A percentile compares a stretch with the other conserved stretches of the same genome.
These are phyloP conservation scores for Babylonia areolata DNA, from an alignment of 1,140 invertebrate species.

Conservation along the genomic window DNA sequence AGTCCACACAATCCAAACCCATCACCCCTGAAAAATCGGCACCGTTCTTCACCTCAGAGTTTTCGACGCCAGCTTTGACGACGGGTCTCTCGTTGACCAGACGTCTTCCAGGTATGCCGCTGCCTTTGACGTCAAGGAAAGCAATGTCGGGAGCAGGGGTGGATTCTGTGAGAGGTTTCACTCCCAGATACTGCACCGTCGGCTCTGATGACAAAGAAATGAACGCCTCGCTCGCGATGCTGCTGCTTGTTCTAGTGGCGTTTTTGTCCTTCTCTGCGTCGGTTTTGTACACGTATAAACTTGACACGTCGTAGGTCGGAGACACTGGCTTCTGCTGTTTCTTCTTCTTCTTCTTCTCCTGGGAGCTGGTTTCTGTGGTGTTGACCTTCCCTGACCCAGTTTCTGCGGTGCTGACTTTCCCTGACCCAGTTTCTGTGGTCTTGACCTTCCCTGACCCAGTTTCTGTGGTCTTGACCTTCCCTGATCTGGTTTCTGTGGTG, in stretches of 20 bases:
- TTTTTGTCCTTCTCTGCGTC: background rate
- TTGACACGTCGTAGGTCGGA: background rate
- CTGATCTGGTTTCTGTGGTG: background rate
- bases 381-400: no score
- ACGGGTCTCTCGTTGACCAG: background rate
- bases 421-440: no score
- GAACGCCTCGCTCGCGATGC: background rate
- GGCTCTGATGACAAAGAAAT: background rate
- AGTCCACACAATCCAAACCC: background rate
- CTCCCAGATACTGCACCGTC: background rate
- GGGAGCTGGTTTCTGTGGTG: no score
- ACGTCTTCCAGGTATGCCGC: background rate
- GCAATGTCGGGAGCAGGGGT: background rate
- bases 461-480: no score
- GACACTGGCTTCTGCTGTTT: background rate
- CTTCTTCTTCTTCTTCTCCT: background rate
- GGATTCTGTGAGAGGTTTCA: background rate
- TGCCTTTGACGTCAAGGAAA: background rate
- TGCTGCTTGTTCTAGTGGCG: no score
- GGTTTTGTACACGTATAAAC: background rate
- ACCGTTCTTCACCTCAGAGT: background rate
- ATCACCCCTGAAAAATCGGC: background rate
- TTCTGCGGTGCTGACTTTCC: no score
- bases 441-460: no score
- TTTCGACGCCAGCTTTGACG: background rate